Conservation (phyloP, 2,113 vertebrate genomes). For the Leptobrachium ailaonicum region DNA sequence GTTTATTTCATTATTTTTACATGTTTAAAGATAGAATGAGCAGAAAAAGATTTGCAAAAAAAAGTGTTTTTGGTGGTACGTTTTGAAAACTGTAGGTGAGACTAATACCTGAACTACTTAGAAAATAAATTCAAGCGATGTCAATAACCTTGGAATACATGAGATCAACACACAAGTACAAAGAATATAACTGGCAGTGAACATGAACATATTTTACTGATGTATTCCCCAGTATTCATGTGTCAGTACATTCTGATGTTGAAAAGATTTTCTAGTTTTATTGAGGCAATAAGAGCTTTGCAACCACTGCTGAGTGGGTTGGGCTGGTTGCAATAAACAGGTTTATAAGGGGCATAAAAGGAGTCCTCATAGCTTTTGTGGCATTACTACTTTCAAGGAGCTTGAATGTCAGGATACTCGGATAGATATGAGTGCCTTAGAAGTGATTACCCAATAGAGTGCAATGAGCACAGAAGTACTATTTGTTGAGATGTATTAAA, state of each 20-base stretch:
- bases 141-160: conserved; percentile 38
- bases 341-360: conserved; percentile 81
- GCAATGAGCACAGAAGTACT: too few relatives aligned
- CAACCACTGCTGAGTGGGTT: conserved; percentile 68
- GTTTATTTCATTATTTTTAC: too few relatives aligned
- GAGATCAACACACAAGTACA: conserved; percentile 17
- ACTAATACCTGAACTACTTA: not conserved
- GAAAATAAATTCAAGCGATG: not conserved
- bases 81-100: not conserved
- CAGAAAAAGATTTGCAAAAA: too few relatives aligned
- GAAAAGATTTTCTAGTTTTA: conserved; percentile 69
- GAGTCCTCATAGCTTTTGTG: conserved; percentile 62
- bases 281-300: conserved; percentile 78
- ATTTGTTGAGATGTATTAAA: too few relatives aligned
- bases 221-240: conserved; percentile 20
- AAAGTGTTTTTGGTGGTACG: too few relatives aligned
- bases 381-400: conserved; percentile 69
- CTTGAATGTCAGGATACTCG: conserved; percentile 67
- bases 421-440: not conserved
- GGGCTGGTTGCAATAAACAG: conserved; percentile 73
- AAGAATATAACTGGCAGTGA: not conserved
- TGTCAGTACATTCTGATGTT: conserved; percentile 63
- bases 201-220: conserved; percentile 11
- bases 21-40: too few relatives aligned
- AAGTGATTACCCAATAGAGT: too few relatives aligned